Percentiles rank a stretch among this genome's conserved stretches.
Conservation (phyloP, 2,888 invertebrate species). For the Mylabris sibirica region DNA sequence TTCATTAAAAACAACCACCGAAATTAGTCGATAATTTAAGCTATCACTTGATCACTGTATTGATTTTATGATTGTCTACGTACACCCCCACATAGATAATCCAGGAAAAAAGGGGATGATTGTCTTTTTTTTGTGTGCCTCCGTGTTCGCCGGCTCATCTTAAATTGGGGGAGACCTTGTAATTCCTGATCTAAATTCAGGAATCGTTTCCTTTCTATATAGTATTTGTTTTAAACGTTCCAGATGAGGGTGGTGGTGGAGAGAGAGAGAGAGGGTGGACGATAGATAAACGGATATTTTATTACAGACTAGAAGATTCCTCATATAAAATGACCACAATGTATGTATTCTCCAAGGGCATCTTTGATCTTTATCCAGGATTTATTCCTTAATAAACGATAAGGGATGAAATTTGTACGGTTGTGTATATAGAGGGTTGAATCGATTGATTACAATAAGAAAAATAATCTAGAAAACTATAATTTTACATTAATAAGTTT, state of each 20-base stretch:
- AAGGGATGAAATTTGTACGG: no score
- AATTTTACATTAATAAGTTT: no score
- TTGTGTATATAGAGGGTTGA: no score
- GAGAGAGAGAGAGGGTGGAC: slow-evolving; percentile 20
- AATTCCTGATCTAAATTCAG: slow-evolving; percentile 42
- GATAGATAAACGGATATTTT: slow-evolving; percentile 43
- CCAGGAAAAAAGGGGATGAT: neutral
- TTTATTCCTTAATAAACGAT: no score
- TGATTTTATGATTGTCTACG: neutral
- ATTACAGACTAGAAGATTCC: slow-evolving; percentile 32
- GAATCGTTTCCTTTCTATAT: slow-evolving; percentile 27
- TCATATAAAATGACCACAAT: slow-evolving; percentile 38
- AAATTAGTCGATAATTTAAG: neutral
- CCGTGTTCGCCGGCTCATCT: neutral
- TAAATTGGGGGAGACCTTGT: slow-evolving; percentile 13
- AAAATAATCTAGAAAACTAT: no score
- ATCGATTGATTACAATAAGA: no score
- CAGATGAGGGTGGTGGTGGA: no score
- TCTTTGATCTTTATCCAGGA: no score
- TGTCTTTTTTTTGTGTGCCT: neutral
- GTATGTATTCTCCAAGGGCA: neutral
- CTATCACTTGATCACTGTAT: neutral
- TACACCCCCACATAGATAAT: neutral
- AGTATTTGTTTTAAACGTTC: neutral
- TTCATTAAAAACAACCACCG: neutral